phyloP scores from a whole-genome alignment of 2,113 vertebrate genomes.

The Centropus unirufus region DNA sequence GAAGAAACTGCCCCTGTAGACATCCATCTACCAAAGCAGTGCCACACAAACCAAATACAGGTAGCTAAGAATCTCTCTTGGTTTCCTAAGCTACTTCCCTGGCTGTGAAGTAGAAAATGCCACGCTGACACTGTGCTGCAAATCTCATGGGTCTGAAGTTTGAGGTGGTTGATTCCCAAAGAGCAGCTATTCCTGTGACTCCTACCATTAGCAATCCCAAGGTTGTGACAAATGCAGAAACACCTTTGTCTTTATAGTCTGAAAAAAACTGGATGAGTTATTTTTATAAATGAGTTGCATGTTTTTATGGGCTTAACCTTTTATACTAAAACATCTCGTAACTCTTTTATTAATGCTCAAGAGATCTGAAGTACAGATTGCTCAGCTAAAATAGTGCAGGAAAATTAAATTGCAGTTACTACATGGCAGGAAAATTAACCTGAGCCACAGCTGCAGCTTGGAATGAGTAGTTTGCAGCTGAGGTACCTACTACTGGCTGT shows the following conservation, averaged over 20 bases:
- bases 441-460: not conserved
- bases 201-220: not conserved
- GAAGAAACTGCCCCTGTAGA: no score
- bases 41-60: no score
- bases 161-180: not conserved
- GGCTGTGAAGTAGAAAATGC: not conserved
- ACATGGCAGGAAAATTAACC: constrained; percentile 49
- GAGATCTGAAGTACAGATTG: constrained; percentile 45
- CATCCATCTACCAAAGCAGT: no score
- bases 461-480: not conserved
- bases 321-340: constrained; percentile 46
- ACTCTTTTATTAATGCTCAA: constrained; percentile 42
- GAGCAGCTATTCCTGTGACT: not conserved
- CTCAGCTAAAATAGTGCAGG: constrained; percentile 24
- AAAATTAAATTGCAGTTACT: constrained; percentile 45
- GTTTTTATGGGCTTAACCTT: constrained; percentile 64
- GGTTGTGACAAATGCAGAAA: not conserved
- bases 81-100: not conserved
- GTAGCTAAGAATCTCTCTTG: not conserved
- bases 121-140: not conserved
- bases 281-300: constrained; percentile 55
- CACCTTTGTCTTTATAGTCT: not conserved
- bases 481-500: not conserved
- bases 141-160: not conserved
- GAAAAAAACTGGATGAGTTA: constrained; percentile 49